Conservation (phyloP, 2,888 invertebrate genomes). For the Caenorhabditis sp. region DNA sequence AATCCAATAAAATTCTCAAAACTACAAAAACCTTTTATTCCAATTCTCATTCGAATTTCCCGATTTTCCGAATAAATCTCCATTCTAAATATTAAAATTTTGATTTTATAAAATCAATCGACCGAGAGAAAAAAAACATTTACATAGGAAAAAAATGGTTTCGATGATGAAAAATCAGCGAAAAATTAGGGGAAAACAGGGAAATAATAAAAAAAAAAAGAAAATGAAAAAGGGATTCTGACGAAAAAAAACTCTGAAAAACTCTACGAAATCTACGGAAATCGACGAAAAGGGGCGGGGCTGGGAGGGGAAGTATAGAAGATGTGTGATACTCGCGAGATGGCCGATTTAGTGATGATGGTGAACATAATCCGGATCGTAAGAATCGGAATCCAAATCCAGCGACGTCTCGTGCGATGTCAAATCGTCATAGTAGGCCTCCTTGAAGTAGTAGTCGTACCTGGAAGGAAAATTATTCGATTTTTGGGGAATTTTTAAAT, state of each 20-base stretch:
- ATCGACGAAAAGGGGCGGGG: not conserved
- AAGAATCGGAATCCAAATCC: constrained; percentile 75
- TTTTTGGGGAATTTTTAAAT: not conserved
- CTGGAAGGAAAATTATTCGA: constrained; percentile 36
- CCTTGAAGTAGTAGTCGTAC: constrained; percentile 79
- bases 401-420: constrained; percentile 74
- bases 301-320: not conserved
- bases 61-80: too few species aligned
- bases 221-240: constrained; percentile 9
- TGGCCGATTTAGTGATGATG: constrained; percentile 73
- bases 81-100: too few species aligned
- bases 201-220: too few species aligned
- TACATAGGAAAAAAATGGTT: too few species aligned
- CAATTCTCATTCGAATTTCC: not conserved
- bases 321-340: too few species aligned
- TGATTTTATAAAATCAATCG: too few species aligned
- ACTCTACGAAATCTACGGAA: constrained; percentile 40
- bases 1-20: too few species aligned
- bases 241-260: not conserved
- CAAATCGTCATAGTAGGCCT: constrained; percentile 76
- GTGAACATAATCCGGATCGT: constrained; percentile 80
- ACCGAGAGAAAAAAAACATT: too few species aligned
- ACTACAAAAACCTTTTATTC: too few species aligned
- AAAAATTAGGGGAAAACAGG: too few species aligned
- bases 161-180: too few species aligned